A percentile compares a stretch with the other conserved stretches of the same genome.
phyloP scores from a whole-genome alignment of 2,888 invertebrate genomes.

The Chloroclystis v-ata region DNA sequence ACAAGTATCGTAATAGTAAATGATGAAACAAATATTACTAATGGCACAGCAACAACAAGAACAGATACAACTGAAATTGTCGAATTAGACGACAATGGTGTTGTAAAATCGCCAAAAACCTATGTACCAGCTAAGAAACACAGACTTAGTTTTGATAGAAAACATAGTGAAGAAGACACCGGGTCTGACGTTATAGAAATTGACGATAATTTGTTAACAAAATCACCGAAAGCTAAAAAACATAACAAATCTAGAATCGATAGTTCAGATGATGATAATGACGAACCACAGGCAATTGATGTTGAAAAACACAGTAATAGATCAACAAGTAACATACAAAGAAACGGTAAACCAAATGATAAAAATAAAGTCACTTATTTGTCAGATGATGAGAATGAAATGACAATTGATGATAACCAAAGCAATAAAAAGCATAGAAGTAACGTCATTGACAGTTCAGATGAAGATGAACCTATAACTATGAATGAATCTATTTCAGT shows the following conservation, averaged over 20 bases:
- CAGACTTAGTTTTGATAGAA: not conserved
- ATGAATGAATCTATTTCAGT: constrained; percentile 32
- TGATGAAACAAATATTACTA: constrained; percentile 20
- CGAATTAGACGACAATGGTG: constrained; percentile 7
- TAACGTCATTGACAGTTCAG: constrained; percentile 31
- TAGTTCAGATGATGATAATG: constrained; percentile 15
- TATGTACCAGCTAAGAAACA: constrained; percentile 12
- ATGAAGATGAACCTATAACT: constrained; percentile 35
- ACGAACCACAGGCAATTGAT: constrained; percentile 4
- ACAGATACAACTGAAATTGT: constrained; percentile 5
- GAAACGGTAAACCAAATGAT: not conserved
- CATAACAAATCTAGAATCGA: constrained; percentile 20
- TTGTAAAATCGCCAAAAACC: not conserved
- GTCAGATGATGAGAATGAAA: constrained; percentile 2
- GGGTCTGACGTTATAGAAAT: constrained; percentile 4
- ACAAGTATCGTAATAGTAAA: no score
- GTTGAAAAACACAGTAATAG: constrained; percentile 12
- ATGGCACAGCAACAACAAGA: not conserved
- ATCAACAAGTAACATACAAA: not conserved
- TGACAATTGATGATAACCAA: constrained; percentile 1
- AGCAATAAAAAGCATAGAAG: constrained; percentile 8
- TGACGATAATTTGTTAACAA: constrained; percentile 8
- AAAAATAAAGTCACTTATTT: not conserved
- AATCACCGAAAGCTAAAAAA: constrained; percentile 12
- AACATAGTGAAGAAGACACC: not conserved